phyloP scores from a whole-genome alignment of 2,888 invertebrate species.

The Sthenelais limicola region DNA sequence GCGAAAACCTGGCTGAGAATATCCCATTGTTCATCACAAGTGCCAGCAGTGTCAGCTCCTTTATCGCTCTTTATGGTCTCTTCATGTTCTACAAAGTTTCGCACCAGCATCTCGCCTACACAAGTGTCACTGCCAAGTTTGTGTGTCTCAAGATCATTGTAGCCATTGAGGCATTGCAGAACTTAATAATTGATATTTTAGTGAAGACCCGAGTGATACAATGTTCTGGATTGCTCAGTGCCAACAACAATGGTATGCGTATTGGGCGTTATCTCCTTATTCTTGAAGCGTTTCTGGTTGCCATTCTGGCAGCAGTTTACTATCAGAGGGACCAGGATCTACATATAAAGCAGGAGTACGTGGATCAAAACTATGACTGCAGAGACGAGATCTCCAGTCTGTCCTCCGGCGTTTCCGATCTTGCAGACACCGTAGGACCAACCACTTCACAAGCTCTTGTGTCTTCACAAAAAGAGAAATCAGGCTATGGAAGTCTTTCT shows the following conservation, averaged over 20 bases:
- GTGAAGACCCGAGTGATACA: not conserved
- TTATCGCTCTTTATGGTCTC: slow-evolving; percentile 7
- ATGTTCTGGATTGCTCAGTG: slow-evolving; percentile 4
- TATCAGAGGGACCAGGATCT: slow-evolving; percentile 29
- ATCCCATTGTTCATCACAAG: slow-evolving; percentile 7
- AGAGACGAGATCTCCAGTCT: no score
- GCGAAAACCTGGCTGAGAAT: not conserved
- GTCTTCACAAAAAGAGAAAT: no score
- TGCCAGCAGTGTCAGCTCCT: slow-evolving; percentile 44
- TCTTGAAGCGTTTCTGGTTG: slow-evolving; percentile 13
- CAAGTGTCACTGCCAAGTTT: slow-evolving; percentile 27
- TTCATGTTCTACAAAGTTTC: slow-evolving; percentile 22
- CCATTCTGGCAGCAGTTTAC: slow-evolving; percentile 15
- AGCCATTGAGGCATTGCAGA: slow-evolving; percentile 17
- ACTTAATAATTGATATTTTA: not conserved
- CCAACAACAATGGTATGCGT: slow-evolving; percentile 4
- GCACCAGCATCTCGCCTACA: slow-evolving; percentile 5
- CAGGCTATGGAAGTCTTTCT: no score
- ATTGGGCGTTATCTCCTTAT: slow-evolving; percentile 9
- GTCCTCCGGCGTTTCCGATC: no score
- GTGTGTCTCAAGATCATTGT: slow-evolving; percentile 22
- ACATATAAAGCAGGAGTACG: slow-evolving; percentile 10
- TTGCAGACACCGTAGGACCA: no score
- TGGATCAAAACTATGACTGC: no score
- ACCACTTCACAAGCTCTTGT: no score